Base-by-base conservation (phyloP, 1,140 invertebrate species). In the Ceratitis capitata region DNA sequence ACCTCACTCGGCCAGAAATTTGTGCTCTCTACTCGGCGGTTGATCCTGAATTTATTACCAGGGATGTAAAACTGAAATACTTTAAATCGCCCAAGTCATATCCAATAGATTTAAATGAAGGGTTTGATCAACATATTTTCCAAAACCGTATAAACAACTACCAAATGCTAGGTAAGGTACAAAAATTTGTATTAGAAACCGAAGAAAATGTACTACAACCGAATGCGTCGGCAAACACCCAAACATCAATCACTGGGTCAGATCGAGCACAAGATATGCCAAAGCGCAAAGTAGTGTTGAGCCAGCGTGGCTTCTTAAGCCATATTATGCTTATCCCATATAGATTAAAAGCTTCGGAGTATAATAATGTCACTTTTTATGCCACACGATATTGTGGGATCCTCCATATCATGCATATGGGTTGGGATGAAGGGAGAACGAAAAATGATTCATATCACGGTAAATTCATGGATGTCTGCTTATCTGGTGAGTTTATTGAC, bases 21-120 rank as follows among this genome's bases (percentile, higher is more conserved):
- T 23, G n/a, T 9, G 39, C 39, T 3, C 2, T 23, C 2, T 78
- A 78, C 39, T 9, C 5, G 10, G 4, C 6, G 2, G 6, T n/a
- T 16, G 6, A 19, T 23, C 12, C 2, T 78, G 42, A 26, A 7
- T 35, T 1, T 23, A 45, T 23, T 45, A 45, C 3, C 32, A 32
- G 16, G 42, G 35, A n/a, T 23, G 69, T 47, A 9, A 35, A 12
- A 10, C 19, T 78, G 7, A 7, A 2, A 78, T 42, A 78, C 23
- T 78, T 78, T 23, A 78, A 39, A 69, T 14, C 2, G 2, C 42
- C 69, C 0, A 45, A 74, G n/a, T 2, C 39, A 12, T 78, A 78
- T 78, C 69, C 69, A 39, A 32, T 53, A 23, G 51, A 53, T 39
- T 64, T 82, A 47, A 82, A 82, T 23, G n/a, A 82, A 82, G 74